Percentiles rank a stretch among this genome's conserved stretches.
phyloP scores from a whole-genome alignment of 2,888 invertebrate species.

The Drosophila neutralis region DNA sequence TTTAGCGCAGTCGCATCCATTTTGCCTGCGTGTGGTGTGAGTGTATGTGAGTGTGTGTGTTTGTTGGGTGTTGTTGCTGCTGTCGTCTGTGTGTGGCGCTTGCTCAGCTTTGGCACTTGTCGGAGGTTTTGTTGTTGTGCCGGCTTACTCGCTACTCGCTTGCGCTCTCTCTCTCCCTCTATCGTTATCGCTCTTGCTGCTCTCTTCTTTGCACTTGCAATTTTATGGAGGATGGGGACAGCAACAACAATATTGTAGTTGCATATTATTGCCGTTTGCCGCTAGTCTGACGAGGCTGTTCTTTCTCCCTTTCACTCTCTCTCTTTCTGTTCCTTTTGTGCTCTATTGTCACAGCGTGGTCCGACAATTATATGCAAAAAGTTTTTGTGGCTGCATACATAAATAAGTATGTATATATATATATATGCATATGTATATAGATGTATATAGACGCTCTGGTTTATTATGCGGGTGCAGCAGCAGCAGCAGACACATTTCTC shows the following conservation, averaged over 20 bases:
- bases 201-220: conserved; percentile 44
- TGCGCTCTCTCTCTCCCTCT: conserved; percentile 8
- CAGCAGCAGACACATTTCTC: conserved; percentile 21
- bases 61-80: conserved; percentile 23
- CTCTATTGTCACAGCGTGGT: conserved; percentile 54
- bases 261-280: conserved; percentile 19
- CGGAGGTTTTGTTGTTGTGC: conserved; percentile 70
- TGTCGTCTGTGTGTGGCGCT: conserved; percentile 72
- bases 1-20: conserved; percentile 42
- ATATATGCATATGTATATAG: conserved; percentile 7
- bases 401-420: conserved; percentile 16
- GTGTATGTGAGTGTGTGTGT: conserved; percentile 28
- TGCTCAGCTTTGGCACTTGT: conserved; percentile 71
- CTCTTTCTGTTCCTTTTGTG: conserved; percentile 23
- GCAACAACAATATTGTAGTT: conserved; percentile 41
- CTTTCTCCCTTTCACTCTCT: conserved; percentile 19
- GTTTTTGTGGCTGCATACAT: conserved; percentile 49
- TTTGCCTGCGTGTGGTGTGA: conserved; percentile 11
- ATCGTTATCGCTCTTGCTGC: background rate
- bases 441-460: conserved; percentile 49
- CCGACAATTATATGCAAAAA: conserved; percentile 60
- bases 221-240: conserved; percentile 15
- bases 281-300: conserved; percentile 22
- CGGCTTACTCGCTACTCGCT: conserved; percentile 47
- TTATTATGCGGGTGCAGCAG: conserved; percentile 72